Evolutionary conservation across 1,140 invertebrate genomes (phyloP), one percentile per base, ranked within the genome.

Genomic region (Drosophila micromelanica): DNA sequence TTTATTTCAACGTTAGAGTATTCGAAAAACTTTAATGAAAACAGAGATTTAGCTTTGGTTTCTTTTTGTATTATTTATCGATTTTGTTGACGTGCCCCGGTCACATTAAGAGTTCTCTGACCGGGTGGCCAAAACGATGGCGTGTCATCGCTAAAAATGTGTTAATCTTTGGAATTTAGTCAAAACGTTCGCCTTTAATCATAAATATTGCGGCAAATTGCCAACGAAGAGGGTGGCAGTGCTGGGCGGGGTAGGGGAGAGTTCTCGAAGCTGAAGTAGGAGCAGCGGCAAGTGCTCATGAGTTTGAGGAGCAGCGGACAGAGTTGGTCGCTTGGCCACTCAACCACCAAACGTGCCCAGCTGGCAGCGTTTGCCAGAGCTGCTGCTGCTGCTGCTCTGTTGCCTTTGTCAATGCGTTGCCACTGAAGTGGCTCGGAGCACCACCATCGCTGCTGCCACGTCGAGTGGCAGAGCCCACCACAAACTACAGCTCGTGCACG

Each of bases 401-500:
- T 57, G 69, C 78, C 78, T 81, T 81, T 81, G 78, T 81, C 69
- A 81, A 69, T 68, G 78, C 70, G 75, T 76, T 72, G 65, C 67
- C 80, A 40, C 76, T 85, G 73, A 76, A 85, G 80, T 74, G 73
- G 56, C 49, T 27, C 63, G 17, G 38, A 9, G 30, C 30, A 32
- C 30, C 6, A 35, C 32, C 32, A 9, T 8, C 32, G 60, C 54
- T 59, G 37, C 62, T 46, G 72, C 57, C 51, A 5, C 5, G 13
- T 49, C 45, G 61, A 72, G 69, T 72, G 62, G 48, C 20, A 56
- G 37, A 76, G 27, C 57, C 67, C 60, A 87, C 82, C 82, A 63
- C 82, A 86, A 86, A 86, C 82, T 86, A 86, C 82, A 82, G 70
- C 82, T 86, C 82, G 75, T 86, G 82, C 82, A 86, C 82, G 81